Evolutionary conservation across 2,113 vertebrate genomes (phyloP), one percentile per base, ranked within the genome.

Genomic region (Ptilonorhynchus violaceus): DNA sequence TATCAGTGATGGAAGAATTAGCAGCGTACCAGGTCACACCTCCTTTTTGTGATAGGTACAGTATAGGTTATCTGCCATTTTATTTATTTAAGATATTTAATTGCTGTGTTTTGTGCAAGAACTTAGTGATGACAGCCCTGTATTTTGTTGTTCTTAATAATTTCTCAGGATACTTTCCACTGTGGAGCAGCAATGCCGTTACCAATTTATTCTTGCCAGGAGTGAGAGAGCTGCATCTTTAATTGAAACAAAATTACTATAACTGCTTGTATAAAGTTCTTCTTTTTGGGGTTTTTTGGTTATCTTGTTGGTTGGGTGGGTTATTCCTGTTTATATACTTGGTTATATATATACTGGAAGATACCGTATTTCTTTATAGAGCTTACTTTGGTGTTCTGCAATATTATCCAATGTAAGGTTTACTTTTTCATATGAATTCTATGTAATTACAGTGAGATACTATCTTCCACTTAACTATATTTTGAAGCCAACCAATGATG

Each of bases 91-190:
- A 91, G 80, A 96, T 96, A 97, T 88, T 97, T 97, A 97, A 93
- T 90, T 97, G 92, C 96, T 97, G 94, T 97, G 92, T 98, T 98
- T 97, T 97, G 98, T 98, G 98, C 97, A 98, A 97, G 97, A 98
- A 97, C 84, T 96, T 96, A 96, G 92, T 97, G 97, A 97, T 92
- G 97, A 93, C 96, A 98, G 97, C 98, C 98, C 98, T 98, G 87
- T 97, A 94, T 98, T 98, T 97, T 97, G 95, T 98, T 97, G 72
- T 97, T 98, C 96, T 96, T 97, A 98, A 98, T 98, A 97, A 98
- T 98, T 98, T 98, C 98, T 98, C 98, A 98, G 98, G 98, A 98
- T 98, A 97, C 90, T 98, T 91, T 56, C 14, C 69, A 96, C 97
- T 98, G 97, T 91, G 79, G 80, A 94, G 66, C 66, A 97, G 86